phyloP scores from a whole-genome alignment of 1,140 invertebrate species.

The Drosophila grimshawi region DNA sequence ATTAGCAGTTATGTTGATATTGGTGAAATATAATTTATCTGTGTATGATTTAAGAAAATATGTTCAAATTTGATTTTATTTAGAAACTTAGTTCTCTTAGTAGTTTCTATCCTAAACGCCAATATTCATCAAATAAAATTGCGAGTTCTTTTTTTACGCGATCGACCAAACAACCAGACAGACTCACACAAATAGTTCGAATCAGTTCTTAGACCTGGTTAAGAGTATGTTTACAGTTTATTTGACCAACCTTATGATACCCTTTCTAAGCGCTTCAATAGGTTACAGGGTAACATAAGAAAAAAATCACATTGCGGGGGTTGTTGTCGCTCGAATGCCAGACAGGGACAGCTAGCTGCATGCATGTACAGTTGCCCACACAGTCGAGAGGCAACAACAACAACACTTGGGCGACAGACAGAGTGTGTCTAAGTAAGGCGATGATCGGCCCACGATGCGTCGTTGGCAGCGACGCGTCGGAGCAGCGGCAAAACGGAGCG shows the following conservation, averaged over 20 bases:
- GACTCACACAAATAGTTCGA: too few species aligned
- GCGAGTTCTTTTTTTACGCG: too few species aligned
- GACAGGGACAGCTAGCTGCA: conserved; percentile 61
- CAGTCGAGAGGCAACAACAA: conserved; percentile 45
- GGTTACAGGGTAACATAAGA: neutral
- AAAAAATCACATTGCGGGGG: conserved; percentile 60
- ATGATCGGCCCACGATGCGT: conserved; percentile 75
- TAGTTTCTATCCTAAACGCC: too few species aligned
- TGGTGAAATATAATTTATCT: too few species aligned
- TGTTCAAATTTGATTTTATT: too few species aligned
- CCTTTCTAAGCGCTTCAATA: neutral
- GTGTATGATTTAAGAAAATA: too few species aligned
- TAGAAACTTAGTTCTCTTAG: too few species aligned
- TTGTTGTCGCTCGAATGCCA: conserved; percentile 37
- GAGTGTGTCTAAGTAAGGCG: conserved; percentile 75
- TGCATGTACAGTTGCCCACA: conserved; percentile 76
- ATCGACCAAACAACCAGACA: too few species aligned
- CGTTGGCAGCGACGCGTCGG: conserved; percentile 20
- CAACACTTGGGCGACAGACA: conserved; percentile 72
- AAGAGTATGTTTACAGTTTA: too few species aligned
- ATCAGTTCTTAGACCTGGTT: too few species aligned
- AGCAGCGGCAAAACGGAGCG: conserved; percentile 20
- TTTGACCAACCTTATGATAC: neutral
- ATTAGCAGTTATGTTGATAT: too few species aligned
- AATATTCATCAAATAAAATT: too few species aligned